Evolutionary conservation across 2,113 vertebrate species (phyloP).

Genomic region (Hippolais icterina): DNA sequence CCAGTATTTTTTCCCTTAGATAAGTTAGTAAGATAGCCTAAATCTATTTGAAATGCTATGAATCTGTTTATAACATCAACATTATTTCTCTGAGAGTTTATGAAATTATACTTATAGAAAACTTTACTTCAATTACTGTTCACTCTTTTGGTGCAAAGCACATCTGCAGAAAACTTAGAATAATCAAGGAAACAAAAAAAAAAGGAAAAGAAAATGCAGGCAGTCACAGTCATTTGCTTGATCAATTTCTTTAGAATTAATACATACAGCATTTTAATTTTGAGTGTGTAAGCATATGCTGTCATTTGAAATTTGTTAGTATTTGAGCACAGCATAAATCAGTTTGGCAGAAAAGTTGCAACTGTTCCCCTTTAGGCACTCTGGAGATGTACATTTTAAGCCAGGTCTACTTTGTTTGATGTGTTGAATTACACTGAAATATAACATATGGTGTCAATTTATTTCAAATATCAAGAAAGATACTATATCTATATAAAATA

Average conservation of each 20-base stretch:
- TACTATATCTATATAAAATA: background rate
- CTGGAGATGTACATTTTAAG: background rate
- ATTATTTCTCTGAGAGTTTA: background rate
- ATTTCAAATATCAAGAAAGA: background rate
- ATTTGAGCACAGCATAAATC: background rate
- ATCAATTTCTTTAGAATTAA: background rate
- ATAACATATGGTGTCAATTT: background rate
- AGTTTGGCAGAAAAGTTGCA: background rate
- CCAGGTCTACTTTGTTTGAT: background rate
- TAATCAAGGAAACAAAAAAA: background rate
- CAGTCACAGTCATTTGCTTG: background rate
- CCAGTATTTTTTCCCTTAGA: accelerated
- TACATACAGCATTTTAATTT: background rate
- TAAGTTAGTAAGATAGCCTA: background rate
- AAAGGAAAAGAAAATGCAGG: background rate
- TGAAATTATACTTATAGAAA: background rate
- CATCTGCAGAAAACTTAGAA: background rate
- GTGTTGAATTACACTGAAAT: background rate
- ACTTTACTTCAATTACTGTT: background rate
- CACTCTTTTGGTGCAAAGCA: background rate
- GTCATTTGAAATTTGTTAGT: background rate
- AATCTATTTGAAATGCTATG: background rate
- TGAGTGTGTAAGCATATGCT: background rate
- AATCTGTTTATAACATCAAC: background rate
- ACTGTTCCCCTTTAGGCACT: background rate